Conservation (phyloP, 2,888 invertebrate genomes). For the Morpho deidamia region DNA sequence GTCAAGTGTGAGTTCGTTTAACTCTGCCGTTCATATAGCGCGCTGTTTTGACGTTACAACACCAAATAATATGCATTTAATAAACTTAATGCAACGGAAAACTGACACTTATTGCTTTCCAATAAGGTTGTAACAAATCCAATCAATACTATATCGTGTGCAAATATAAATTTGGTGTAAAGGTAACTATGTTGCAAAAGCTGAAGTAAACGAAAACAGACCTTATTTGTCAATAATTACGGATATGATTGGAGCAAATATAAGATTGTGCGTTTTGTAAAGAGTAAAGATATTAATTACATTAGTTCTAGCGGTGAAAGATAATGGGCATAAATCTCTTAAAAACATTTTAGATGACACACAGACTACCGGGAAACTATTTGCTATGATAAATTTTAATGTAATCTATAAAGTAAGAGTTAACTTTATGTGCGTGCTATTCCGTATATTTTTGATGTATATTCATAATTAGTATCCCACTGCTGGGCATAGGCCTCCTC, state of each 20-base stretch:
- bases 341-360: constrained; percentile 43
- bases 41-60: constrained; percentile 24
- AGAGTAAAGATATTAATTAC: constrained; percentile 34
- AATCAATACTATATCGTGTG: neutral
- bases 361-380: constrained; percentile 39
- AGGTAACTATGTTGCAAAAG: constrained; percentile 7
- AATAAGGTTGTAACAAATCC: neutral
- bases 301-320: constrained; percentile 35
- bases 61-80: constrained; percentile 3
- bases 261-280: constrained; percentile 9
- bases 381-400: constrained; percentile 18
- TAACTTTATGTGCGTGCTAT: neutral
- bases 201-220: neutral
- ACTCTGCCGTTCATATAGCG: constrained; percentile 35
- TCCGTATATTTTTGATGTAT: too few species aligned
- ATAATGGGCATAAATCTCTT: constrained; percentile 44
- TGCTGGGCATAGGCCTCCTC: too few species aligned
- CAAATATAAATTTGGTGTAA: constrained; percentile 10
- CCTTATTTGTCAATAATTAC: neutral
- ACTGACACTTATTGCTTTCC: neutral
- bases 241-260: neutral
- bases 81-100: neutral
- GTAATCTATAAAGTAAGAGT: constrained; percentile 3
- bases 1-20: constrained; percentile 59
- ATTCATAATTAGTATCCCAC: too few species aligned